Evolutionary conservation across 1,140 invertebrate genomes (phyloP).

Genomic region (Pseudomyrmex cubaensis): DNA sequence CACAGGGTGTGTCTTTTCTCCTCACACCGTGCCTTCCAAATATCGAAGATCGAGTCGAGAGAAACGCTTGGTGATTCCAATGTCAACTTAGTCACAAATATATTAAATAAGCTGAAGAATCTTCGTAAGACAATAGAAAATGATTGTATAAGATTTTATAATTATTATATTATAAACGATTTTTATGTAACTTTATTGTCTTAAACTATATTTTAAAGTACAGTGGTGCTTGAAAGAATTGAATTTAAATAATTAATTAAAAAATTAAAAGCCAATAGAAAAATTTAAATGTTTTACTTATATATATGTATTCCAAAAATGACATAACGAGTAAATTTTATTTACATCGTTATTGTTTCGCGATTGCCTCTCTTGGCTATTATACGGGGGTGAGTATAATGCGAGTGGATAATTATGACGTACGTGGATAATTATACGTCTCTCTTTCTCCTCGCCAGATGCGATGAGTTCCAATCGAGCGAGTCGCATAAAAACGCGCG

Average conservation of each 20-base stretch:
- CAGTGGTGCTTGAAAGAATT: too few species aligned
- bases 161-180: neutral
- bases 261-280: too few species aligned
- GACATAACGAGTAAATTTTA: neutral
- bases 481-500: slow-evolving; percentile 40
- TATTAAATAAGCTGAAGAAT: neutral
- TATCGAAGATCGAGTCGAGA: neutral
- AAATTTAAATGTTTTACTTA: too few species aligned
- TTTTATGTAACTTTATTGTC: too few species aligned
- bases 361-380: neutral
- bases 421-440: slow-evolving; percentile 45
- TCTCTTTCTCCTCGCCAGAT: slow-evolving; percentile 51
- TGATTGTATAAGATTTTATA: too few species aligned
- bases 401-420: slow-evolving; percentile 40
- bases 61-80: neutral
- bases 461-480: slow-evolving; percentile 37
- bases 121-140: neutral
- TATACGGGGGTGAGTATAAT: slow-evolving; percentile 7
- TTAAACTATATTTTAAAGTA: neutral
- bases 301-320: too few species aligned
- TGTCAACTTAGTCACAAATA: slow-evolving; percentile 5
- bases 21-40: neutral
- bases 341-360: neutral
- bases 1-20: slow-evolving; percentile 7
- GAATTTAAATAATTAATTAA: too few species aligned